Evolutionary conservation across 2,888 invertebrate species (phyloP), one percentile per base, ranked within the genome.

Genomic region (Ormia ochracea): DNA sequence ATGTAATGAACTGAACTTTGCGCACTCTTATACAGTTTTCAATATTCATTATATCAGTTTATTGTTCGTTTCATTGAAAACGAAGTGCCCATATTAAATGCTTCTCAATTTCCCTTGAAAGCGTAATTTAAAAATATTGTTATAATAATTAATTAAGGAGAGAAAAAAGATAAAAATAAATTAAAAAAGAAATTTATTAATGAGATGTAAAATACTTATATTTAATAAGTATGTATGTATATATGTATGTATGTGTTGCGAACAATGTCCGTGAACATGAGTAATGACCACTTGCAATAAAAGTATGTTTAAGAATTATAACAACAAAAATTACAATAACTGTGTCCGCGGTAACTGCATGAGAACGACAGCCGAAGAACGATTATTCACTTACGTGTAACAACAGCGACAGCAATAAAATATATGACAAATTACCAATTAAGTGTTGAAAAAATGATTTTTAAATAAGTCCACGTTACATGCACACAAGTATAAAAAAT

Each of bases 381-480:
- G 38, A 5, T 28, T 52, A 52, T 38, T 26, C 50, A 38, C 19
- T 66, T 52, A 28, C n/a, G 21, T 26, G 4, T 26, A 68, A 31
- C 41, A 31, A 9, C 38, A 54, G 31, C 59, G 41, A 17, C 58
- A 59, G 28, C 9, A 38, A 23, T 2, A 52, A 5, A 14, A 26
- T 23, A 69, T 54, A 76, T 80, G 79, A 76, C 75, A 80, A 80
- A 80, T 76, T 72, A 68, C 75, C 75, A 80, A 80, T 80, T 80
- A 80, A 80, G 70, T 80, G 79, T 75, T 79, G 59, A 79, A 80
- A 78, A 78, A 80, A 68, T 80, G 33, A 72, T 72, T 75, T 80
- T 80, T 63, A 72, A 63, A 80, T 75, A 70, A 76, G 66, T 72
- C 54, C 61, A 59, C 59, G 65, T 59, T 66, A 70, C 54, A 26